Conservation (phyloP, 2,797 vertebrate genomes). For the Ctenochaetus hawaiiensis region DNA sequence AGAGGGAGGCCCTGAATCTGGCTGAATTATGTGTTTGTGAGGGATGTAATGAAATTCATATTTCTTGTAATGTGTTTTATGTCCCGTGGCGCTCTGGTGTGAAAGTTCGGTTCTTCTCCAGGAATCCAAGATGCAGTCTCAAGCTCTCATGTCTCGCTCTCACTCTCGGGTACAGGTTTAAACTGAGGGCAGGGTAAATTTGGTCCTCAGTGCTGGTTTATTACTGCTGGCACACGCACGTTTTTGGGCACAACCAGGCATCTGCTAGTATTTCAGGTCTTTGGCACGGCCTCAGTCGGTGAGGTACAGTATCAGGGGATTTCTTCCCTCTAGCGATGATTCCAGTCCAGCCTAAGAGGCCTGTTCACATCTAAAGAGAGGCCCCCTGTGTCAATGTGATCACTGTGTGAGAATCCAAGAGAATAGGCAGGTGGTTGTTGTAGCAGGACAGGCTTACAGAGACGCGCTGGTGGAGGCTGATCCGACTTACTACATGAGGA, state of each 20-base stretch:
- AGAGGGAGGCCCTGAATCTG: constrained; percentile 29
- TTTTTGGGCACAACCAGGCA: constrained; percentile 71
- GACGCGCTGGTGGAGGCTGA: constrained; percentile 65
- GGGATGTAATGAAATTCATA: constrained; percentile 52
- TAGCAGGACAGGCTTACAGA: constrained; percentile 60
- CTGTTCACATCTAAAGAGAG: constrained; percentile 67
- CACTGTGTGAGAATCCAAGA: constrained; percentile 70
- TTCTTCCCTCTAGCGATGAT: constrained; percentile 71
- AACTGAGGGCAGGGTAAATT: constrained; percentile 62
- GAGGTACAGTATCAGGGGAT: constrained; percentile 78
- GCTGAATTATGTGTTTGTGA: constrained; percentile 51
- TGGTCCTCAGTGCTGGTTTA: constrained; percentile 56
- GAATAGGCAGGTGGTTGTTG: constrained; percentile 77
- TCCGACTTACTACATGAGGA: constrained; percentile 70
- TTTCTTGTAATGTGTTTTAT: constrained; percentile 55
- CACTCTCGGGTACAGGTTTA: constrained; percentile 56
- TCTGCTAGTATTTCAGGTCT: constrained; percentile 74
- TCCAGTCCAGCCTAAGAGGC: constrained; percentile 67
- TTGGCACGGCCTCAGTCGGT: constrained; percentile 74
- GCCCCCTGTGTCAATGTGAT: constrained; percentile 73
- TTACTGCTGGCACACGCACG: constrained; percentile 64
- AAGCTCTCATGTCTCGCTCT: constrained; percentile 25
- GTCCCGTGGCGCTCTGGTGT: constrained; percentile 35
- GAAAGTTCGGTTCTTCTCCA: constrained; percentile 49
- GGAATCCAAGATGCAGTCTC: constrained; percentile 33